Evolutionary conservation across 2,797 vertebrate species (phyloP), one percentile per base, ranked within the genome.

Genomic region (Neosilurus mollespiculum): DNA sequence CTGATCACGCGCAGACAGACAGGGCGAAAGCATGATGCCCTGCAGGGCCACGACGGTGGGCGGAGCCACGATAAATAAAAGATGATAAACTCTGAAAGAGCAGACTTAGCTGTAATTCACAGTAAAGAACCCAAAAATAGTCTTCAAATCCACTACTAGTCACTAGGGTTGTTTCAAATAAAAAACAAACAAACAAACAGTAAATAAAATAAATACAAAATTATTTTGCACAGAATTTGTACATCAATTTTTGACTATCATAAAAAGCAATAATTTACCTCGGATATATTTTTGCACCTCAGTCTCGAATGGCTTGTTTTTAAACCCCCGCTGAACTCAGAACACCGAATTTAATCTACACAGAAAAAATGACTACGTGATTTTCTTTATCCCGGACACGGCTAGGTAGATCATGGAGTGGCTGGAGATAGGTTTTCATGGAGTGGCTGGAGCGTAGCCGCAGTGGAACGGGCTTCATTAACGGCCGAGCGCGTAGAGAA

Each of bases 401-500:
- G n/a, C 20, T n/a, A 61, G 53, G 56, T 8, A 56, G 30, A 67
- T 24, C 56, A 70, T 61, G n/a, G n/a, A n/a, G n/a, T n/a, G n/a
- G n/a, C n/a, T n/a, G n/a, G n/a, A n/a, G n/a, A n/a, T n/a, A n/a
- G n/a, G n/a, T n/a, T n/a, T n/a, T n/a, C n/a, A n/a, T n/a, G 18
- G 22, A 72, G 85, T 30, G 20, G 78, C 58, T 43, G 37, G 37
- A 54, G 80, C 18, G 53, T 16, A 65, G 79, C 59, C 69, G 0
- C 54, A 59, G 70, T 20, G 70, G 75, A 66, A 64, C 67, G 61
- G 61, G 81, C 62, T 72, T 82, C 62, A 84, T 86, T 84, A 72
- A 78, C 66, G 79, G 37, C 66, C 16, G 43, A 80, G 64, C 81
- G 83, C 49, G 80, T 30, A 51, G 3, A 16, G 61, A 73, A 61